Evolutionary conservation across 2,113 vertebrate genomes (phyloP), one percentile per base, ranked within the genome.

Genomic region (Bungarus multicinctus): DNA sequence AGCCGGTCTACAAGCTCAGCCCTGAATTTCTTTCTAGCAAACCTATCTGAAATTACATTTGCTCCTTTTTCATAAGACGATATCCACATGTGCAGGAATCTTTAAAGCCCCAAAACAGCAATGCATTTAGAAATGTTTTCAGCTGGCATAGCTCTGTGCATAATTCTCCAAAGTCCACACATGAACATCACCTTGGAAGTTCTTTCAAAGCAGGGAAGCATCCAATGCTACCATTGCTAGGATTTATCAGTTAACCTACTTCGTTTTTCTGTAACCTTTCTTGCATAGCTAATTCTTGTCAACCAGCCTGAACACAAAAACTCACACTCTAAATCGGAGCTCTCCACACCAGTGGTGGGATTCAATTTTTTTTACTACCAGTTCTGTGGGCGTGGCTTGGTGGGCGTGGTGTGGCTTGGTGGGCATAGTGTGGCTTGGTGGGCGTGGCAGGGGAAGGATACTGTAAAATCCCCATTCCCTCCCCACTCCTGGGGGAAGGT

Each of bases 201-300:
- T 14, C 27, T 64, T 64, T n/a, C 27, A 27, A 27, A 60, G 25
- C 58, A 30, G 58, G 58, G 27, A 69, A 90, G 57, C 27, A 45
- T 30, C 9, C 16, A 23, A 69, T 90, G 0, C 92, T 87, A 1
- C 57, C 0, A 2, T 69, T 93, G 0, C 0, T 43, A 81, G 91
- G 94, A 55, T 50, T 94, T 93, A 93, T 88, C 94, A 95, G 93
- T 95, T 95, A 96, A 87, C 94, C 92, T 53, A 89, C 93, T 95
- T 95, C 93, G 95, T 94, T 96, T 93, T 95, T 91, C 94, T 87
- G 25, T 91, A 16, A 87, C 43, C 94, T 95, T 94, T 95, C 94
- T 94, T 95, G 94, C 94, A 91, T 93, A 95, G 94, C 94, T 96
- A 96, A 97, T 96, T 94, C 88, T 90, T 89, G 93, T 91, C 94